Evolutionary conservation across 2,888 invertebrate genomes (phyloP), one percentile per base, ranked within the genome.

Genomic region (Falcaria lacertinaria): DNA sequence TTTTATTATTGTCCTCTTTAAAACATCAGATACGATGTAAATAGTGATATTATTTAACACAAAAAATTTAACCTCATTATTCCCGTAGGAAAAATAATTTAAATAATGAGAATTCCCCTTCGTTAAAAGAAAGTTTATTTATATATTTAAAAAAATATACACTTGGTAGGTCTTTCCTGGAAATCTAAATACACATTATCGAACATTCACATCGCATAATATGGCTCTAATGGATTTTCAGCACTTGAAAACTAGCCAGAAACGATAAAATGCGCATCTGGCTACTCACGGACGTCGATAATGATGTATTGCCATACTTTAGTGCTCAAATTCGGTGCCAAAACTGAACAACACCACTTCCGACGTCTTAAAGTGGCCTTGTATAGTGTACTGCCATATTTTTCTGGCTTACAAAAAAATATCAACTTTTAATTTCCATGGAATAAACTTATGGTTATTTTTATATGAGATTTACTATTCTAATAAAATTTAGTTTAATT

Each of bases 171-270:
- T 11, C 28, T 28, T 11, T 11, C 7, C 11, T 28, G 28, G n/a
- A 28, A 28, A 28, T 28, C 28, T 28, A 28, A 76, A 72, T 73
- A 74, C 46, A 52, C 53, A 45, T 59, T 77, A 80, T 80, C 75
- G 52, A 47, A 49, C 79, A 80, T 74, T 75, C 71, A 68, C 70
- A 72, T 69, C 73, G 69, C 72, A 68, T 75, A 78, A 82, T 80
- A 78, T 69, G 63, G 71, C 75, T 71, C 80, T 87, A 87, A 88
- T 88, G 86, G 82, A 60, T 72, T 80, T 80, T 79, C 71, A 64
- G 72, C 84, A 86, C 88, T 88, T 86, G 88, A 88, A 75, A 84
- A 86, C 85, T 86, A 80, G 84, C 84, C 85, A 83, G 80, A 77
- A 79, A 71, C 74, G 85, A 87, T 86, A 85, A 83, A 80, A 69